Evolutionary conservation across 2,113 vertebrate species (phyloP).

Genomic region (Anarhynchus alexandrinus): DNA sequence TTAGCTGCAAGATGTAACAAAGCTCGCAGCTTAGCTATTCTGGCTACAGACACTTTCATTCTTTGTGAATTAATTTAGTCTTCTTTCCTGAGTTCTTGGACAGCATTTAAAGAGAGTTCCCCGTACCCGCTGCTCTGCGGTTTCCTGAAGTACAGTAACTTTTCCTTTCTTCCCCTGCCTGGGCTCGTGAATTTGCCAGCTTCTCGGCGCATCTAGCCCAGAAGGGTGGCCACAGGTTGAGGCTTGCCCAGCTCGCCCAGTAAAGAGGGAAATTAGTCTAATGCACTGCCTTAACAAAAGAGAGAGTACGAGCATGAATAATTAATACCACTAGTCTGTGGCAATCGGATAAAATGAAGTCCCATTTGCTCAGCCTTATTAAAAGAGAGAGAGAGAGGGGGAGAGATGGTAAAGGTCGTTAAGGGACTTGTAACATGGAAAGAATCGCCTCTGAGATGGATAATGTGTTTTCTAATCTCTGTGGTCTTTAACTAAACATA

Average conservation of each 20-base stretch:
- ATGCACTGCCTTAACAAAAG: conserved; percentile 76
- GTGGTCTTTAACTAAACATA: conserved; percentile 80
- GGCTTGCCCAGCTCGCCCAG: conserved; percentile 25
- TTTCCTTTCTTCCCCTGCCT: not conserved
- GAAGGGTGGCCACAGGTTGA: conserved; percentile 14
- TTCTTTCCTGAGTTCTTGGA: conserved; percentile 20
- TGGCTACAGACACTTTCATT: conserved; percentile 28
- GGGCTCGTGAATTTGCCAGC: not conserved
- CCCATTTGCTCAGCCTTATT: conserved; percentile 84
- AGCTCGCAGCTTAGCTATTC: conserved; percentile 1
- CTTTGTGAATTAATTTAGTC: conserved; percentile 31
- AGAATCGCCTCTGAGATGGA: conserved; percentile 67
- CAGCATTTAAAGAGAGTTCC: not conserved
- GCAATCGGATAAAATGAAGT: conserved; percentile 79
- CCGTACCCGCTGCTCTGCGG: not conserved
- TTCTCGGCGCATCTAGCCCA: not conserved
- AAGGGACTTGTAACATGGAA: conserved; percentile 75
- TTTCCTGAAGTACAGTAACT: not conserved
- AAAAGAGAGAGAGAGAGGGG: conserved; percentile 73
- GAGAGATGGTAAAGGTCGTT: conserved; percentile 73
- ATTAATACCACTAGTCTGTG: conserved; percentile 75
- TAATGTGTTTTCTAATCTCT: conserved; percentile 77
- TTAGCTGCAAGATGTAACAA: conserved; percentile 29
- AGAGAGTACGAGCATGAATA: conserved; percentile 75
- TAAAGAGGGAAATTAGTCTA: conserved; percentile 77